phyloP scores from a whole-genome alignment of 2,888 invertebrate species.

The Nemoura dubitans region DNA sequence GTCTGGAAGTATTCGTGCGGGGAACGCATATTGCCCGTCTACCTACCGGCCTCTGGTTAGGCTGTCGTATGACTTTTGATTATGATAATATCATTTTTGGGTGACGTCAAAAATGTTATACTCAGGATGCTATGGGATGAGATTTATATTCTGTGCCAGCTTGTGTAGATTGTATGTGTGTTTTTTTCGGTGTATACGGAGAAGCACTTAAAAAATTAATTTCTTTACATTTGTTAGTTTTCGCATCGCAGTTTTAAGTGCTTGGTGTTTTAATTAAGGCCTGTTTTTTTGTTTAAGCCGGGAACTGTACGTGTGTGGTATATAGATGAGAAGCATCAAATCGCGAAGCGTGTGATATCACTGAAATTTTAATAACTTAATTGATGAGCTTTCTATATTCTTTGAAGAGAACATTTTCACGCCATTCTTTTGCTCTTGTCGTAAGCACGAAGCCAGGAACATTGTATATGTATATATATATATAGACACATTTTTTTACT shows the following conservation, averaged over 20 bases:
- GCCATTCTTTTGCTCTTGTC: not conserved
- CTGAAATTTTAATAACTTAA: not conserved
- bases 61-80: slow-evolving; percentile 34
- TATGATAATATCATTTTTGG: slow-evolving; percentile 8
- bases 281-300: slow-evolving; percentile 3
- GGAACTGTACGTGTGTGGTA: not conserved
- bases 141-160: not conserved
- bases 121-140: not conserved
- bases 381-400: not conserved
- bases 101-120: not conserved
- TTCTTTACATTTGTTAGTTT: slow-evolving; percentile 19
- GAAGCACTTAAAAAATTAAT: slow-evolving; percentile 29
- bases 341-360: not conserved
- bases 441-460: not conserved
- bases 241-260: not conserved
- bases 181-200: not conserved
- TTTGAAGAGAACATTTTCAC: not conserved
- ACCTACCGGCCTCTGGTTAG: not conserved
- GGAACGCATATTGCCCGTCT: not conserved
- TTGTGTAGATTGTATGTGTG: slow-evolving; percentile 28
- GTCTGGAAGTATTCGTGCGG: not conserved
- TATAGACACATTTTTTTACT: not conserved
- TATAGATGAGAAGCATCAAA: not conserved
- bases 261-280: slow-evolving; percentile 15
- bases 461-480: not conserved